phyloP scores from a whole-genome alignment of 2,888 invertebrate species.

The Coelopa pilipes region DNA sequence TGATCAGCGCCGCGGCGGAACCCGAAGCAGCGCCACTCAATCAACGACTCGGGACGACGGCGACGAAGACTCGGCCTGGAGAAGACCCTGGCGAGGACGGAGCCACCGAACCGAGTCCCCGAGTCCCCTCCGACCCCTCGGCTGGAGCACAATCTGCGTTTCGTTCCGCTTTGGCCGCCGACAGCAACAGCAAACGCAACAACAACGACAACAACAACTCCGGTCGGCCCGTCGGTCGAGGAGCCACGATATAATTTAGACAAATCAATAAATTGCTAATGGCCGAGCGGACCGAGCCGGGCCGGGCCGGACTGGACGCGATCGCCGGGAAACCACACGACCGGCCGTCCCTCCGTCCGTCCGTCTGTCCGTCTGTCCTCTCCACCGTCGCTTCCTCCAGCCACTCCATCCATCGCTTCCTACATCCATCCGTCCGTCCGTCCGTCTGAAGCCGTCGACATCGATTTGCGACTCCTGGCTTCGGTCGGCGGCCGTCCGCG shows the following conservation, averaged over 20 bases:
- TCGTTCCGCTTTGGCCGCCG: not conserved
- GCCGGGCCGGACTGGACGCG: slow-evolving; percentile 8
- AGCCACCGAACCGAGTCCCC: not conserved
- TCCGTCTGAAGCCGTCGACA: slow-evolving; percentile 25
- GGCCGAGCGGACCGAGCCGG: slow-evolving; percentile 13
- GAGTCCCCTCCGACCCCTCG: not conserved
- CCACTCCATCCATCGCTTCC: too few species aligned
- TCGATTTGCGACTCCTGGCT: slow-evolving; percentile 18
- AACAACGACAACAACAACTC: not conserved
- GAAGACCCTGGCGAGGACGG: slow-evolving; percentile 4
- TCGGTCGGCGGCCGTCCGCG: not conserved
- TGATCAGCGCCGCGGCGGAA: not conserved
- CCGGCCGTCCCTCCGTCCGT: too few species aligned
- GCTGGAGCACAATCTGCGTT: slow-evolving; percentile 19
- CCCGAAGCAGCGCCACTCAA: slow-evolving; percentile 24
- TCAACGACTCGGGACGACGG: slow-evolving; percentile 9
- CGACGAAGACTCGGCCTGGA: too few species aligned
- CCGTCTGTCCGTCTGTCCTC: too few species aligned
- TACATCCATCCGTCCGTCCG: too few species aligned
- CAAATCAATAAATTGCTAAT: slow-evolving; percentile 32
- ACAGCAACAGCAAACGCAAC: not conserved
- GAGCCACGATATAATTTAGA: slow-evolving; percentile 31
- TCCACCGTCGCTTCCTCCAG: too few species aligned
- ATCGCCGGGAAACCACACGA: not conserved
- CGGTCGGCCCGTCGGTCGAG: not conserved